A percentile compares a stretch with the other conserved stretches of the same genome.
phyloP scores from a whole-genome alignment of 2,888 invertebrate species.

The Tiliacea citrago region DNA sequence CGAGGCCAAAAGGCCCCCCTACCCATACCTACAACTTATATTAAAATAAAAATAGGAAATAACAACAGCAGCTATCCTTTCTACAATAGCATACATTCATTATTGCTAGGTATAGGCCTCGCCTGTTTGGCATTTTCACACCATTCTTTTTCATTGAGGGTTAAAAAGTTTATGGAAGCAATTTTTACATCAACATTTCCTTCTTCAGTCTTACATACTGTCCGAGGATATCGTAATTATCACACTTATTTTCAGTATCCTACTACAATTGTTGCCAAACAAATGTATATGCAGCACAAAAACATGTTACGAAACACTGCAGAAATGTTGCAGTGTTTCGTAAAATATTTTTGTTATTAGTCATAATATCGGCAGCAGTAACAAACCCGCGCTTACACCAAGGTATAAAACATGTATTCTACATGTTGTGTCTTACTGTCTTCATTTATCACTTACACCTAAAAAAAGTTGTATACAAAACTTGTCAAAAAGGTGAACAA shows the following conservation, averaged over 20 bases:
- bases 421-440: background rate
- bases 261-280: background rate
- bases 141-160: too few species aligned
- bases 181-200: background rate
- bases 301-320: background rate
- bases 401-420: constrained; percentile 1
- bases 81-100: too few species aligned
- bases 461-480: background rate
- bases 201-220: background rate
- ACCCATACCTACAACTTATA: too few species aligned
- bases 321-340: background rate
- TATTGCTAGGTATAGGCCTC: too few species aligned
- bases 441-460: background rate
- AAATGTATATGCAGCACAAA: background rate
- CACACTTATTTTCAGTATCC: background rate
- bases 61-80: too few species aligned
- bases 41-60: too few species aligned
- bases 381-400: too few species aligned
- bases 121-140: too few species aligned
- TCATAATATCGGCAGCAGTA: background rate
- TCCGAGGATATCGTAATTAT: background rate
- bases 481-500: too few species aligned
- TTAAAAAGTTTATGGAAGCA: too few species aligned
- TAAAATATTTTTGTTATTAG: background rate
- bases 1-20: too few species aligned